Evolutionary conservation across 1,140 invertebrate species (phyloP).

Genomic region (Trissolcus basalis): DNA sequence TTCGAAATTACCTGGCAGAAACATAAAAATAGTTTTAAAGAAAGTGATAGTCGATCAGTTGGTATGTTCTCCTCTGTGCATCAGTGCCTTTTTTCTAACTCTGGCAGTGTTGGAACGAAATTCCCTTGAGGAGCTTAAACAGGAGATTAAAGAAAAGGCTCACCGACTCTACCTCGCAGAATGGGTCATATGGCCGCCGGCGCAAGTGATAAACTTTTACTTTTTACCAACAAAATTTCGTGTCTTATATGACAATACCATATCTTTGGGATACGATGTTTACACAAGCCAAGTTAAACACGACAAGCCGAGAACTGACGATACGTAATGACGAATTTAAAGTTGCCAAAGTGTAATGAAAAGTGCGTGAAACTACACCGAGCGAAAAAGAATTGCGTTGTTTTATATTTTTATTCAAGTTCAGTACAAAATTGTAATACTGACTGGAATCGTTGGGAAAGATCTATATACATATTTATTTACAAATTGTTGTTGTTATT

Average conservation of each 20-base stretch:
- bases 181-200: constrained; percentile 88
- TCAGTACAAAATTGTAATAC: constrained; percentile 50
- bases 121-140: constrained; percentile 79
- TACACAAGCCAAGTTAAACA: constrained; percentile 96
- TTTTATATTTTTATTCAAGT: constrained; percentile 46
- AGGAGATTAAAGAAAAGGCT: constrained; percentile 87
- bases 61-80: constrained; percentile 90
- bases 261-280: constrained; percentile 92
- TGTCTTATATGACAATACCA: constrained; percentile 92
- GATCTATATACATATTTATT: constrained; percentile 57
- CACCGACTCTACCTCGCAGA: constrained; percentile 87
- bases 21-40: constrained; percentile 83
- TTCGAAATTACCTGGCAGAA: constrained; percentile 81
- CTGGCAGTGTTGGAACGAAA: constrained; percentile 84
- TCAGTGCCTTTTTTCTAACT: constrained; percentile 88
- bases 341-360: not conserved
- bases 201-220: constrained; percentile 92
- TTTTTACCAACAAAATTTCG: constrained; percentile 88
- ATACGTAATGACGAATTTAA: constrained; percentile 1
- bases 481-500: constrained; percentile 39
- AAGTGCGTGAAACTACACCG: not conserved
- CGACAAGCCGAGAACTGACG: constrained; percentile 59
- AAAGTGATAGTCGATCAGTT: constrained; percentile 93
- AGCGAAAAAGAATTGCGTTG: constrained; percentile 1
- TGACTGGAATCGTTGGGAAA: constrained; percentile 32